Percentiles rank a stretch among this genome's conserved stretches.
Evolutionary conservation across 2,888 invertebrate genomes (phyloP).

Genomic region (Leptogaster cylindrica): DNA sequence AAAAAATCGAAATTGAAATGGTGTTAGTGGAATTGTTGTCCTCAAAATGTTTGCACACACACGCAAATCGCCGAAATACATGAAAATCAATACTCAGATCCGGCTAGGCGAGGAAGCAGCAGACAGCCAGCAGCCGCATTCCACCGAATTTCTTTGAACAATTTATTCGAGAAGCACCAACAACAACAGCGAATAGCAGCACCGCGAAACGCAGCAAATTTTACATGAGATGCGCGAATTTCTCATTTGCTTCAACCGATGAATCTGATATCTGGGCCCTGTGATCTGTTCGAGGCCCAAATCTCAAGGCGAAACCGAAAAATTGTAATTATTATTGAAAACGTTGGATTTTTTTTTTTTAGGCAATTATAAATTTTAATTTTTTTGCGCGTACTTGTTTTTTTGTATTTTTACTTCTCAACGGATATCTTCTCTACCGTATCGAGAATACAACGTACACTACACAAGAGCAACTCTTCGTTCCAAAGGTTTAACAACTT

Average conservation of each 20-base stretch:
- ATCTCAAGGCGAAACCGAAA: not conserved
- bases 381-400: not conserved
- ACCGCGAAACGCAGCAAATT: slow-evolving; percentile 26
- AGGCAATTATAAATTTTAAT: slow-evolving; percentile 13
- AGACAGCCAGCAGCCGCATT: slow-evolving; percentile 47
- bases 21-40: slow-evolving; percentile 12
- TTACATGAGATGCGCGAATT: not conserved
- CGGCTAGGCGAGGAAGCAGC: slow-evolving; percentile 22
- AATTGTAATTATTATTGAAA: no score
- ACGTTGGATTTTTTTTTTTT: slow-evolving; percentile 12
- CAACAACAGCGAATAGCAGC: slow-evolving; percentile 26
- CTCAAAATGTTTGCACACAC: slow-evolving; percentile 4
- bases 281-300: not conserved
- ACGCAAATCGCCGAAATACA: not conserved
- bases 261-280: no score
- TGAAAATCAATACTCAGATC: slow-evolving; percentile 35
- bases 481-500: not conserved
- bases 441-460: not conserved
- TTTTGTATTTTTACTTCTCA: not conserved
- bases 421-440: slow-evolving; percentile 10
- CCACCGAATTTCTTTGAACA: slow-evolving; percentile 40
- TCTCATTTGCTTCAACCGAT: not conserved
- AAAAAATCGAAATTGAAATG: not conserved
- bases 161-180: not conserved
- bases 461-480: not conserved